These are phyloP conservation scores for Phaedon cochleariae DNA, from an alignment of 2,888 invertebrate genomes.

Conservation along the genomic window DNA sequence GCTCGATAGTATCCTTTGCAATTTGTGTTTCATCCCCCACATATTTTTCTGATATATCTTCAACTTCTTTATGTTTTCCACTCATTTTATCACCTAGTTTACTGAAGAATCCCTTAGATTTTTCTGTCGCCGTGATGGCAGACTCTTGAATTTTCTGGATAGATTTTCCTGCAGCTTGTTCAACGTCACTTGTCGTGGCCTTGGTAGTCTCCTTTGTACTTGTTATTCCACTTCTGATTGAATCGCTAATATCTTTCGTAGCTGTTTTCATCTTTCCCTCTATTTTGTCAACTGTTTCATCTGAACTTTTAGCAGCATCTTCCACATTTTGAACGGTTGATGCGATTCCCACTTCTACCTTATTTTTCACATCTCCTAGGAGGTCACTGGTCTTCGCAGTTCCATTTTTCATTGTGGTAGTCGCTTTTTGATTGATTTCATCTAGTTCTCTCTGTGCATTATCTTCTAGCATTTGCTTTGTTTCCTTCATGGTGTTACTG, in stretches of 20 bases:
- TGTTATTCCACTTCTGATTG: constrained; percentile 4
- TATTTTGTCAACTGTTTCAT: not conserved
- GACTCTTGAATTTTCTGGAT: constrained; percentile 17
- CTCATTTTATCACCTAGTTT: constrained; percentile 31
- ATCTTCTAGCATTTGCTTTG: not conserved
- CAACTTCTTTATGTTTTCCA: constrained; percentile 29
- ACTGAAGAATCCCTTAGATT: constrained; percentile 28
- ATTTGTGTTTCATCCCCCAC: constrained; percentile 3
- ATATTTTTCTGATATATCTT: no score
- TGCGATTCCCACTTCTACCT: constrained; percentile 26
- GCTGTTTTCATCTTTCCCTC: not conserved
- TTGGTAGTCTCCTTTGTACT: constrained; percentile 13
- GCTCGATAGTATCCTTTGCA: not conserved
- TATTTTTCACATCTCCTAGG: constrained; percentile 8
- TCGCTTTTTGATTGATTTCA: not conserved
- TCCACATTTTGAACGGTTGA: constrained; percentile 38
- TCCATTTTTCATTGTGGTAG: not conserved
- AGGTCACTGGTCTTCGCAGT: constrained; percentile 7
- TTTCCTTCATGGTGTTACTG: not conserved
- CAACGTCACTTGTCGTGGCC: not conserved
- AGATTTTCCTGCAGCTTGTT: constrained; percentile 13
- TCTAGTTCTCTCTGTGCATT: not conserved
- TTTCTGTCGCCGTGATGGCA: constrained; percentile 10
- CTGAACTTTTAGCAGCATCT: constrained; percentile 22
- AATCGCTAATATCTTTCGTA: not conserved